Evolutionary conservation across 2,888 invertebrate species (phyloP).

Genomic region (Gymnoscelis rufifasciata): DNA sequence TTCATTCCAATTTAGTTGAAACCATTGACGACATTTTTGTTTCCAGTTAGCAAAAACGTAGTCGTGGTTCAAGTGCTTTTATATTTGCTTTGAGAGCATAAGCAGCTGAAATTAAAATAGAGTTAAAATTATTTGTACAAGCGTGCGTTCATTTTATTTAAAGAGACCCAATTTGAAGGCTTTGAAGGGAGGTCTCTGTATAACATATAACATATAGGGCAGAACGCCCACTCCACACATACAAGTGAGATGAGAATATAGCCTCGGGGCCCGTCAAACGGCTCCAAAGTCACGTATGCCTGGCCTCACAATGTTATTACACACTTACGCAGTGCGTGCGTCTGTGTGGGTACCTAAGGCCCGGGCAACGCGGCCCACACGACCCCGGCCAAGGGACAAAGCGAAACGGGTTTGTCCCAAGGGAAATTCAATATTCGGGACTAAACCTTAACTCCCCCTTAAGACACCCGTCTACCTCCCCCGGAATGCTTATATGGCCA

Average conservation of each 20-base stretch:
- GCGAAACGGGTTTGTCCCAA: conserved; percentile 80
- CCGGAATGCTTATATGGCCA: conserved; percentile 80
- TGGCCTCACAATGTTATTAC: conserved; percentile 75
- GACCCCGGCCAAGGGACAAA: conserved; percentile 78
- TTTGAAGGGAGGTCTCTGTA: conserved; percentile 61
- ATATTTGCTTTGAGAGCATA: background rate
- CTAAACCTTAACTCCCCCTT: conserved; percentile 79
- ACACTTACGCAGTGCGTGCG: conserved; percentile 67
- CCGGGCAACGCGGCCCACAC: conserved; percentile 76
- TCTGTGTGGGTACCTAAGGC: conserved; percentile 42
- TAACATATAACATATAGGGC: conserved; percentile 60
- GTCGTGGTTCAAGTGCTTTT: background rate
- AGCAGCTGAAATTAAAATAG: conserved; percentile 22
- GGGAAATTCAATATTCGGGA: conserved; percentile 81
- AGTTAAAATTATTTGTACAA: conserved; percentile 37
- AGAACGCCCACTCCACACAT: conserved; percentile 55
- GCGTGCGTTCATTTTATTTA: conserved; percentile 54
- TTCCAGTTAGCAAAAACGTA: too few species aligned
- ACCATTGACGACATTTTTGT: too few species aligned
- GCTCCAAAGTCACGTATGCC: conserved; percentile 74
- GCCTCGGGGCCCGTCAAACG: conserved; percentile 70
- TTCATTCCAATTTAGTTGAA: too few species aligned
- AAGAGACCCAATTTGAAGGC: conserved; percentile 74
- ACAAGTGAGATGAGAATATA: conserved; percentile 45
- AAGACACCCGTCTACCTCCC: conserved; percentile 76